Evolutionary conservation across 2,888 invertebrate species (phyloP).

Genomic region (Shargacucullia verbasci): DNA sequence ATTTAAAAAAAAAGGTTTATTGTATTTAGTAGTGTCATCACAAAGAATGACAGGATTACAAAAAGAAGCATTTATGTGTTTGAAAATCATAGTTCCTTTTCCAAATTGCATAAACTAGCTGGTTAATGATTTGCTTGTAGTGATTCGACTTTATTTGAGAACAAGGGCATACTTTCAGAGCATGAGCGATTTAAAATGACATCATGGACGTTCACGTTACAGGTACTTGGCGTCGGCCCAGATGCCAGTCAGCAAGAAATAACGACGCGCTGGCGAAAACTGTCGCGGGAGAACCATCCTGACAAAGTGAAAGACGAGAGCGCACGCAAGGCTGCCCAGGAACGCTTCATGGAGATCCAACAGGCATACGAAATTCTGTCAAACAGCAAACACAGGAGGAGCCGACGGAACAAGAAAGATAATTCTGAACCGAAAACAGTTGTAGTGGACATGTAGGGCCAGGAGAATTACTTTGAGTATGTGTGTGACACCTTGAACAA

Average conservation of each 20-base stretch:
- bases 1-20: too few relatives aligned
- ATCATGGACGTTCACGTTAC: conserved; percentile 22
- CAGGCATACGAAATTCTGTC: conserved; percentile 97
- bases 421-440: conserved; percentile 76
- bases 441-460: conserved; percentile 54
- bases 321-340: conserved; percentile 92
- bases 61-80: too few relatives aligned
- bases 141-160: too few relatives aligned
- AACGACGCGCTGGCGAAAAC: conserved; percentile 93
- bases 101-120: too few relatives aligned
- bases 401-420: conserved; percentile 92
- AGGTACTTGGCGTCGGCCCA: conserved; percentile 93
- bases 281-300: conserved; percentile 96
- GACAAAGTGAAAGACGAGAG: conserved; percentile 95
- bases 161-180: too few relatives aligned
- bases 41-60: too few relatives aligned
- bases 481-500: neutral
- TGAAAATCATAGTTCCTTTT: too few relatives aligned
- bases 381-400: conserved; percentile 93
- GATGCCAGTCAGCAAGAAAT: conserved; percentile 96
- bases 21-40: too few relatives aligned
- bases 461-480: conserved; percentile 1
- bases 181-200: too few relatives aligned
- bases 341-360: conserved; percentile 97
- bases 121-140: too few relatives aligned